Percentiles rank a stretch among this genome's conserved stretches.
Conservation (phyloP, 1,140 invertebrate species). For the Centruroides vittatus region DNA sequence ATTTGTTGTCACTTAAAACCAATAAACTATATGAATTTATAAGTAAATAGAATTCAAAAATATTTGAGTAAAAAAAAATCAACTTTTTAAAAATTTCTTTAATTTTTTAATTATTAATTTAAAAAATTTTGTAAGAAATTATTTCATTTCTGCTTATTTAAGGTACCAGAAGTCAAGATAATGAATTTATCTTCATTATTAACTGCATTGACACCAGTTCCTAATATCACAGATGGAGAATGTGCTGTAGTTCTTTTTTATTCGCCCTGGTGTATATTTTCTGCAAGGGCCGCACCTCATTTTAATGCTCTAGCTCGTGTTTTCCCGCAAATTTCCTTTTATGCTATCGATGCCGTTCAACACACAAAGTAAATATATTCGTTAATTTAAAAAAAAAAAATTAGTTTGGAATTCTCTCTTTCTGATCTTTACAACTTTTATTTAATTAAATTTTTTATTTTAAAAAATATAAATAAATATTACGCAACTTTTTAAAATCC, state of each 20-base stretch:
- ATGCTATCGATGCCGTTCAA: slow-evolving; percentile 76
- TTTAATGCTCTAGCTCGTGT: slow-evolving; percentile 74
- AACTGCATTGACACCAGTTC: slow-evolving; percentile 6
- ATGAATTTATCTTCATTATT: slow-evolving; percentile 10
- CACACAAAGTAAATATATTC: slow-evolving; percentile 46
- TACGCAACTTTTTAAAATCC: no score
- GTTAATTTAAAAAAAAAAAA: background rate
- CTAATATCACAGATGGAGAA: slow-evolving; percentile 9
- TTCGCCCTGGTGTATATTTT: slow-evolving; percentile 76
- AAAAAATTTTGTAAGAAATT: no score
- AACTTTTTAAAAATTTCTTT: no score
- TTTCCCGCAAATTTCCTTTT: slow-evolving; percentile 71
- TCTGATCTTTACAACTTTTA: no score
- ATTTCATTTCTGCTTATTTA: background rate
- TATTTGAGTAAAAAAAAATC: no score
- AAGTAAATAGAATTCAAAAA: no score
- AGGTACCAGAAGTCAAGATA: slow-evolving; percentile 8
- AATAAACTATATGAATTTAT: no score
- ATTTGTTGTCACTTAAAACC: no score
- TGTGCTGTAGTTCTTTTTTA: slow-evolving; percentile 79
- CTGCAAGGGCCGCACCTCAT: slow-evolving; percentile 69
- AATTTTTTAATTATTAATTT: no score
- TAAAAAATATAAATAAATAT: no score
- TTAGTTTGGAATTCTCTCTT: no score
- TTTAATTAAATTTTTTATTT: no score